Evolutionary conservation across 2,797 vertebrate genomes (phyloP).

Genomic region (Alexandromys oeconomus): DNA sequence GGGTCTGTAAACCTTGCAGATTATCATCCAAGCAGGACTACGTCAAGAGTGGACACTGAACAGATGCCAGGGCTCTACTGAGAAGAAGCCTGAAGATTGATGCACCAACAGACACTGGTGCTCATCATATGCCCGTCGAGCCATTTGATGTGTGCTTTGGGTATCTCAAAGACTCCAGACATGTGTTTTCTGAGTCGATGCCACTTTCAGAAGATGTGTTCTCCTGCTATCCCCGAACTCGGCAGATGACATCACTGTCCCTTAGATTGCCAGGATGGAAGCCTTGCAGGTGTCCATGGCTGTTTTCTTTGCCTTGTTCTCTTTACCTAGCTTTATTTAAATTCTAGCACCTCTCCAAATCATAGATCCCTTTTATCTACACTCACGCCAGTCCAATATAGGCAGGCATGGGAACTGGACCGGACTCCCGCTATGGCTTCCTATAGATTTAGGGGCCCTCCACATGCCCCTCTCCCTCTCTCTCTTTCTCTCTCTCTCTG

Average conservation of each 20-base stretch:
- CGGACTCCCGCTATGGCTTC: background rate
- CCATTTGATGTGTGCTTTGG: too few relatives aligned
- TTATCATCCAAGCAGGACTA: background rate
- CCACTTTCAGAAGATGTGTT: background rate
- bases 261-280: background rate
- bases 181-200: background rate
- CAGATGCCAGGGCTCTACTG: too few relatives aligned
- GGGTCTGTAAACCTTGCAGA: background rate
- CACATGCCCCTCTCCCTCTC: background rate
- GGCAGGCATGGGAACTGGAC: background rate
- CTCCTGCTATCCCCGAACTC: background rate
- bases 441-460: background rate
- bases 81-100: too few relatives aligned
- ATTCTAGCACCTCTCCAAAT: background rate
- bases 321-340: background rate
- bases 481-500: too few relatives aligned
- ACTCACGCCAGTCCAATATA: background rate
- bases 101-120: rapidly evolving
- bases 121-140: rapidly evolving
- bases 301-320: background rate
- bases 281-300: too few relatives aligned
- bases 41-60: background rate
- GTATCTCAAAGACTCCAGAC: background rate
- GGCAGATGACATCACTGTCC: background rate
- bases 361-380: background rate